These are phyloP conservation scores for Caranx ignobilis DNA, from an alignment of 2,113 vertebrate species.

Conservation along the genomic window DNA sequence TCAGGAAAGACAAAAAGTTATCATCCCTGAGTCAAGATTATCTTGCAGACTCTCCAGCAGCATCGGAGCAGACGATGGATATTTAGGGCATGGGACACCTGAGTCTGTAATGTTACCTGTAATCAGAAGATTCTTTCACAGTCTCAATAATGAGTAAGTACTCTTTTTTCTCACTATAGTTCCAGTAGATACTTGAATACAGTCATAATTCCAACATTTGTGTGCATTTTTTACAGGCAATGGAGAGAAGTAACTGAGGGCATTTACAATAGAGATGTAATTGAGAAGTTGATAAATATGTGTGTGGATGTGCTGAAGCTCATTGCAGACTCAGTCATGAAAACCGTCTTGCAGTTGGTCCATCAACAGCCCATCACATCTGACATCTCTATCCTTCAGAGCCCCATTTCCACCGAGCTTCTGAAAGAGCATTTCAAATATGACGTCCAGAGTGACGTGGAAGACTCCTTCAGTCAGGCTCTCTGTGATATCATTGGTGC, in stretches of 20 bases:
- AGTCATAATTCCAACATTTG: neutral
- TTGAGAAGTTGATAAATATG: neutral
- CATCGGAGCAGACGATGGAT: neutral
- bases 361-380: neutral
- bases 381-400: too few species aligned
- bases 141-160: neutral
- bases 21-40: too few species aligned
- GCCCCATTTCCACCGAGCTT: too few species aligned
- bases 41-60: too few species aligned
- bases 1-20: neutral
- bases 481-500: neutral
- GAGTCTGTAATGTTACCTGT: neutral
- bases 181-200: neutral
- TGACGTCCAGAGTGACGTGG: too few species aligned
- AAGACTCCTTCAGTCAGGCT: too few species aligned
- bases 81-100: neutral
- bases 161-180: neutral
- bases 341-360: neutral
- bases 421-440: too few species aligned
- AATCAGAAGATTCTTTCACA: neutral
- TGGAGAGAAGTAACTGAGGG: neutral
- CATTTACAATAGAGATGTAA: neutral
- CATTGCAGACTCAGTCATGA: neutral
- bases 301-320: neutral
- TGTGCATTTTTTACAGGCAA: neutral